Base-by-base conservation (phyloP, 2,113 vertebrate species). In the Hippocampus barbouri region DNA sequence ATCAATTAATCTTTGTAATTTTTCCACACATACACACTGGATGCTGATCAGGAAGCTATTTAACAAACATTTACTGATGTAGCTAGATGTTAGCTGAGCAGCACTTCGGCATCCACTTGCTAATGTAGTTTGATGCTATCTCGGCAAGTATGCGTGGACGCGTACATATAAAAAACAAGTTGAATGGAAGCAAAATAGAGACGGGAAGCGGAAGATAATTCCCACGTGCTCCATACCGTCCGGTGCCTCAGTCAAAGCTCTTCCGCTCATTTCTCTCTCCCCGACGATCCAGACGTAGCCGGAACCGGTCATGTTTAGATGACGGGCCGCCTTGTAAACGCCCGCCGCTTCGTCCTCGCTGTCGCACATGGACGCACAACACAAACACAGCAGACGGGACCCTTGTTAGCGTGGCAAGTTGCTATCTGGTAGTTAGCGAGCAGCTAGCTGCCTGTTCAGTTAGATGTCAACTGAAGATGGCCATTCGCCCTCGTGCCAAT, bases 231-330 rank as follows among this genome's bases (percentile, higher is more conserved):
- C 2, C 53, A 68, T 95, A 98, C 96, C 97, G 45, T 98, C 96
- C 3, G 97, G 97, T 63, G 97, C 97, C 62, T 98, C 96, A 74
- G 91, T 95, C 88, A 98, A 92, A 67, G 97, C 97, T 70, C 95
- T 98, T 77, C 97, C 96, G 0, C 94, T 96, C 87, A 98, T 97
- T 92, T 99, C 97, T 71, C 97, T 91, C 79, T 98, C 97, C 14
- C 97, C 97, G 16, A 98, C 97, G 89, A 99, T 91, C 97, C 97
- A 99, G 71, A 98, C 97, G 79, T 99, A 99, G 69, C 97, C 95
- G 0, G 97, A 94, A 47, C 96, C 96, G 0, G 97, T 99, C 97
- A 99, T 99, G 89, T 99, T 98, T 77, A 98, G 95, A 87, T 96
- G 91, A 14, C 96, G 94, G 2, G 97, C 97, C 0, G 96, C 93